Percentiles rank a stretch among this genome's conserved stretches.
These are phyloP conservation scores for rabbit (Oryctolagus cuniculus) DNA, from an alignment of 2,113 vertebrate genomes.

Conservation along the genomic window mOryCun1.1 NC_091442.1:35880501-35881000, in stretches of 20 bases:
- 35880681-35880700: neutral
- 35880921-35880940: constrained; percentile 44
- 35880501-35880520: neutral
- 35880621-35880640: neutral
- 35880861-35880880: constrained; percentile 26
- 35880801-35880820: neutral
- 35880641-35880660: constrained; percentile 43
- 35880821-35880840: neutral
- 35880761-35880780: neutral
- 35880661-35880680: constrained; percentile 37
- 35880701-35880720: neutral
- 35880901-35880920: neutral
- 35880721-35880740: neutral
- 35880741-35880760: neutral
- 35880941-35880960: constrained; percentile 28
- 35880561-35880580: neutral
- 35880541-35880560: neutral
- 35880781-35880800: neutral
- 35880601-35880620: neutral
- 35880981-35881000: neutral
- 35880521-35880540: neutral
- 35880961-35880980: constrained; percentile 1
- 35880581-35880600: neutral
- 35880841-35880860: constrained; percentile 41
- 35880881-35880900: neutral